Conservation (phyloP, 2,888 invertebrate species). For the Rhamnusium bicolor region DNA sequence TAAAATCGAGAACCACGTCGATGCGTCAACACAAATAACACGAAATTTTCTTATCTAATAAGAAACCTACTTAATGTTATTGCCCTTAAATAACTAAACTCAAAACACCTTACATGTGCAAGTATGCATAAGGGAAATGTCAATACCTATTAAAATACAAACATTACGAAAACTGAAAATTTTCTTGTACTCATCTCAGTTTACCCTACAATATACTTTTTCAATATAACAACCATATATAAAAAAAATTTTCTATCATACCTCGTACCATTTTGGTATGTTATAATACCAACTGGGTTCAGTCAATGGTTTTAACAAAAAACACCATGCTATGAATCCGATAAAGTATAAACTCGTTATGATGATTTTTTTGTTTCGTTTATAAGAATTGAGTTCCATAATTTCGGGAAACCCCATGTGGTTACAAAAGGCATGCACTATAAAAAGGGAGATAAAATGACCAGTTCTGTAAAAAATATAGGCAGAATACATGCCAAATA, state of each 20-base stretch:
- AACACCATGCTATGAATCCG: constrained; percentile 86
- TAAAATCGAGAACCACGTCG: too few species aligned
- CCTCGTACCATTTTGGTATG: constrained; percentile 51
- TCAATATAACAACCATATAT: neutral
- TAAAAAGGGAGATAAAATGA: constrained; percentile 89
- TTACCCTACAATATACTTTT: neutral
- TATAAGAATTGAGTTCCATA: constrained; percentile 78
- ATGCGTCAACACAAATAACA: too few species aligned
- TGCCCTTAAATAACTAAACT: neutral
- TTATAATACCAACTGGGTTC: constrained; percentile 72
- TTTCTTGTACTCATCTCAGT: constrained; percentile 5
- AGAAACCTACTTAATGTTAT: neutral
- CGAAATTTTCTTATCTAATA: neutral
- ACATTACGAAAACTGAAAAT: neutral
- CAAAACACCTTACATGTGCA: neutral
- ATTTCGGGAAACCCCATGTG: constrained; percentile 97
- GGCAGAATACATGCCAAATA: constrained; percentile 97
- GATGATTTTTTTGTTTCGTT: constrained; percentile 74
- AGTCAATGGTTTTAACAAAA: constrained; percentile 84
- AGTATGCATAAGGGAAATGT: neutral
- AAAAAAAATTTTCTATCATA: constrained; percentile 12
- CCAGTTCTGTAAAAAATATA: constrained; percentile 92
- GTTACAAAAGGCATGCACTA: constrained; percentile 96
- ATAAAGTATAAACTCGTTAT: constrained; percentile 80
- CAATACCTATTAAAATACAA: neutral